Evolutionary conservation across 2,888 invertebrate species (phyloP), one percentile per base, ranked within the genome.

Genomic region (Pachliopta kotzebuea): DNA sequence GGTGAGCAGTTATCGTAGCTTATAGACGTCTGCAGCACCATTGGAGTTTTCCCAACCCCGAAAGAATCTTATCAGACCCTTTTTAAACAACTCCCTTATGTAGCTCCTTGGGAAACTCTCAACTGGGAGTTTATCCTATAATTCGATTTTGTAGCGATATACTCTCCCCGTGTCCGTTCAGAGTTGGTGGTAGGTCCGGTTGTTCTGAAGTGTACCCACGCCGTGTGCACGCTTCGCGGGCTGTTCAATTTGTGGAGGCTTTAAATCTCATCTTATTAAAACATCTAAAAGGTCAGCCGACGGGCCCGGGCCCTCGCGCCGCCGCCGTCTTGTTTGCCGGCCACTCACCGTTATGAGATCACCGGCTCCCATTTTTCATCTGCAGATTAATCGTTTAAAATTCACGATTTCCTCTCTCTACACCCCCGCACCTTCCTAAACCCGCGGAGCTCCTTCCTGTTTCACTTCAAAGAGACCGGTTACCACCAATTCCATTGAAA

Each of bases 381-480:
- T 77, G 74, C 76, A 78, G 83, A 88, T 89, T 88, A 86, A 86
- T 81, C 87, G 84, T 87, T 89, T 89, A 85, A 86, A 88, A 88
- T 88, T 88, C 86, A 86, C 84, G 78, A 78, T 76, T 73, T 74
- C 11, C 37, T 76, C 72, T 73, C 69, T 68, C 60, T 20, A 1
- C 49, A 20, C 18, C 49, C 7, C 20, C 49, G 37, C 37, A 14
- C 17, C 37, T 37, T 37, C 37, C 37, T n/a, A n/a, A n/a, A n/a
- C 20, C 49, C 8, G 4, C 37, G 1, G 37, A 37, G 37, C 37
- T 37, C 17, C 37, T 37, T 37, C 37, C 37, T n/a, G 52, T 37
- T 52, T 29, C 17, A 24, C 4, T 42, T 37, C 9, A 26, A 29
- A 58, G 23, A 59, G 31, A 29, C 29, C 26, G 6, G 18, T 21